Conservation (phyloP, 2,113 vertebrate genomes). For the Pseudorectes ferrugineus region DNA sequence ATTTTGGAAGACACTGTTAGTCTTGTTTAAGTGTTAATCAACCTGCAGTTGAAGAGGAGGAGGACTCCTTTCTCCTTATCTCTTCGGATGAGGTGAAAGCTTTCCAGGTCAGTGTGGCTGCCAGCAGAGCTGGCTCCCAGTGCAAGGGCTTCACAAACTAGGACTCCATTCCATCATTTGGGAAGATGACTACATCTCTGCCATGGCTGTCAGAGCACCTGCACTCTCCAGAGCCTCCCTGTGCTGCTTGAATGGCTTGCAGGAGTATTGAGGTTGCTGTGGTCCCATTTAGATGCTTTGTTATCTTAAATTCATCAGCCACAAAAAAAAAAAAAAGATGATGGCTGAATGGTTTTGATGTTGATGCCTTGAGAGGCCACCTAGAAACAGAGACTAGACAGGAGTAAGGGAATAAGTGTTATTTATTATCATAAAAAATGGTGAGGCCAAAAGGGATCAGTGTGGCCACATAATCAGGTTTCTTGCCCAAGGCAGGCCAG, state of each 20-base stretch:
- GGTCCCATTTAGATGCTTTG: background rate
- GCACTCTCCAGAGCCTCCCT: background rate
- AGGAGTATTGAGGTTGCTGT: background rate
- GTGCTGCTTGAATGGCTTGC: background rate
- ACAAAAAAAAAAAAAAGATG: background rate
- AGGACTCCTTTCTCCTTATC: background rate
- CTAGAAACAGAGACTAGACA: too few relatives aligned
- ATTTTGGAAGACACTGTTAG: background rate
- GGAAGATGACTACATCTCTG: background rate
- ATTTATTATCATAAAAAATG: background rate
- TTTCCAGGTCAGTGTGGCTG: background rate
- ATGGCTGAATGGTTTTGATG: background rate
- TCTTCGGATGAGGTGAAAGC: background rate
- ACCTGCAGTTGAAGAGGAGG: background rate
- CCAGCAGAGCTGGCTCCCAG: background rate
- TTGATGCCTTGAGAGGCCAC: too few relatives aligned
- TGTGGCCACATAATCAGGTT: background rate
- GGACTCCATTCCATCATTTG: background rate
- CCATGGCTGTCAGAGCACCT: rapidly evolving
- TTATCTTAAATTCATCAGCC: background rate
- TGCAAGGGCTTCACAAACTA: background rate
- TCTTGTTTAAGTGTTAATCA: background rate
- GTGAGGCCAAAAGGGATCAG: background rate
- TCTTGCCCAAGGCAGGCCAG: background rate
- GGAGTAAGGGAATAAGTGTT: too few relatives aligned